Evolutionary conservation across 2,797 vertebrate species (phyloP).

Genomic region (Aulostomus chinensis): DNA sequence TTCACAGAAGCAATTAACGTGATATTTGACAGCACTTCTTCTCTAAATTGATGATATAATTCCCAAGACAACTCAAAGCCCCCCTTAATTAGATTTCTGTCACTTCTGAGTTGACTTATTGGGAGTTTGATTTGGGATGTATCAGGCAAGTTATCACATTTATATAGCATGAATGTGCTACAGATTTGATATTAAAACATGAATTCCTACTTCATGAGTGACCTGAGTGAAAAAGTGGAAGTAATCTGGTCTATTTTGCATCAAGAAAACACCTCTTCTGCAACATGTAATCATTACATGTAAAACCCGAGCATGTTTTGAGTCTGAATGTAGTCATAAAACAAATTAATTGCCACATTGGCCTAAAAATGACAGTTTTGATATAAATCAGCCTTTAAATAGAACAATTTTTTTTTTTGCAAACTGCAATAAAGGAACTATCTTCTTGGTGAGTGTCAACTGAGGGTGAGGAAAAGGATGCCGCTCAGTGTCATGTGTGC

Average conservation of each 20-base stretch:
- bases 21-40: conserved; percentile 1
- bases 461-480: conserved; percentile 37
- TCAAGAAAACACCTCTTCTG: conserved; percentile 34
- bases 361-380: conserved; percentile 9
- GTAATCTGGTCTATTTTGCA: conserved; percentile 13
- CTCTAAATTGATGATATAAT: conserved; percentile 37
- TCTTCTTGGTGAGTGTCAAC: conserved; percentile 45
- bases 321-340: conserved; percentile 24
- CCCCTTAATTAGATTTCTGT: conserved; percentile 39
- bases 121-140: not conserved
- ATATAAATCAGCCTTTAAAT: conserved; percentile 15
- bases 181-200: conserved; percentile 44
- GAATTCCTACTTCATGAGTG: conserved; percentile 1
- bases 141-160: conserved; percentile 15
- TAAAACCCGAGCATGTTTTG: conserved; percentile 4
- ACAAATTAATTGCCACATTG: not conserved
- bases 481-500: conserved; percentile 52
- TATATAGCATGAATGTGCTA: not conserved
- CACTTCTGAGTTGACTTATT: conserved; percentile 15
- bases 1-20: conserved; percentile 39
- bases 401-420: conserved; percentile 18
- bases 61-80: conserved; percentile 10
- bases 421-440: conserved; percentile 29
- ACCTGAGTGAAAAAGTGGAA: not conserved
- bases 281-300: conserved; percentile 26